Base-by-base conservation (phyloP, 92 coral and sea anemone genomes). In the Palythoa heliodiscus region DNA sequence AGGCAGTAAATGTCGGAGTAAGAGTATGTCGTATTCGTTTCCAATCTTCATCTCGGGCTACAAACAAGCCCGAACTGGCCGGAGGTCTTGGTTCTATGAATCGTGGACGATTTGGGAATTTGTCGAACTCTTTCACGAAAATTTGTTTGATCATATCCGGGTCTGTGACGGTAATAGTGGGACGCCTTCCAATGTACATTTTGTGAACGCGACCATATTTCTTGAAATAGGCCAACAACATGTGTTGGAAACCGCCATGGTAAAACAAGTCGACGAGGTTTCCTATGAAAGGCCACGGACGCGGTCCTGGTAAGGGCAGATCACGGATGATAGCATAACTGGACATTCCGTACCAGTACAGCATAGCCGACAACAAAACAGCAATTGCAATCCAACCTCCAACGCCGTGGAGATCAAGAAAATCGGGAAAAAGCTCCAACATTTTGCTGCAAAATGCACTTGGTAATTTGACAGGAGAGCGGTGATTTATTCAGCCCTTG, bases 261-360 rank as follows among this genome's bases (percentile, higher is more conserved):
- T 83, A 85, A 38, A 79, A 69, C 5, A 93, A 78, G 43, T 93
- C 94, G n/a, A 66, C 86, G n/a, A 93, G 78, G 78, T 89, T 93
- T 4, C 96, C 96, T 8, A 93, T 25, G 88, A 88, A 93, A 9
- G 96, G 96, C 94, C 91, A 91, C 0, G 94, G 92, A 75, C 82
- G 89, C 2, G 94, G 91, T 14, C 94, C 96, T 0, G 87, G 91
- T 25, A 89, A 82, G 1, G 89, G 86, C 2, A 90, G 86, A 71
- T 75, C 58, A 7, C 91, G 77, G 38, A 93, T 82, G 35, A 91
- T 22, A 6, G 90, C 80, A 78, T 91, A 93, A 5, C 86, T 69
- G 52, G 87, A 81, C 12, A 91, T 73, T 4, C 96, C 96, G 48
- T 70, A 78, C 96, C 96, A 93, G 85, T 89, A 89, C 37, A 91